A percentile compares a stretch with the other conserved stretches of the same genome.
Evolutionary conservation across 92 coral and sea anemone species (phyloP).

Genomic region (Porites lobata): DNA sequence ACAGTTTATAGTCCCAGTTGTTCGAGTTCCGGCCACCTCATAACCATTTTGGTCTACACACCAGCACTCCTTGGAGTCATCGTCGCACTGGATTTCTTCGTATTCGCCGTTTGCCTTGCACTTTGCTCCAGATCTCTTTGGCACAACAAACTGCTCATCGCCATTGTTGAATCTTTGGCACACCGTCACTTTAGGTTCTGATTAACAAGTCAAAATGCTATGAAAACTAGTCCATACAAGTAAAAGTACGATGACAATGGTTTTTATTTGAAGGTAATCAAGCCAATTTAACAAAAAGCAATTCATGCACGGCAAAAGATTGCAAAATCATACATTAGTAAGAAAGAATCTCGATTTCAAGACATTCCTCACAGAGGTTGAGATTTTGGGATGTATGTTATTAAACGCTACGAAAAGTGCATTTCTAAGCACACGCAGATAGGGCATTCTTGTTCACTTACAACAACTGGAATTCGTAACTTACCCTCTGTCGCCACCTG

Average conservation of each 20-base stretch:
- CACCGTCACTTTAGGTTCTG: conserved; percentile 65
- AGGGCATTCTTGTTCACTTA: too few species aligned
- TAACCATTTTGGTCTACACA: conserved; percentile 91
- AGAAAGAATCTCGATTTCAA: too few species aligned
- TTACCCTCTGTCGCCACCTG: conserved; percentile 52
- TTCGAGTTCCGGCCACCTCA: conserved; percentile 82
- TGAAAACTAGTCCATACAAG: not conserved
- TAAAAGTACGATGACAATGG: too few species aligned
- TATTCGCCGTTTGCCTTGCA: conserved; percentile 81
- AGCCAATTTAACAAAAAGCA: too few species aligned
- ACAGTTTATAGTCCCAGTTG: conserved; percentile 72
- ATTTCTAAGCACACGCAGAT: too few species aligned
- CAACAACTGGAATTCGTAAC: not conserved
- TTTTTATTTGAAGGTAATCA: too few species aligned
- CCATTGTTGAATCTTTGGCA: conserved; percentile 88
- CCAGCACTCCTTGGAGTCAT: conserved; percentile 83
- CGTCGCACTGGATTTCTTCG: conserved; percentile 88
- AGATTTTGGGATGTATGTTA: too few species aligned
- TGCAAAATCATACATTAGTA: too few species aligned
- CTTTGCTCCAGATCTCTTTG: conserved; percentile 79
- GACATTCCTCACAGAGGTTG: too few species aligned
- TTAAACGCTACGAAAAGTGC: too few species aligned
- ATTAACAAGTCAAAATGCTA: not conserved
- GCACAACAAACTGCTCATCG: conserved; percentile 45
- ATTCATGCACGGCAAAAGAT: too few species aligned